Percentiles rank a stretch among this genome's conserved stretches.
Evolutionary conservation across 2,113 vertebrate species (phyloP).

Genomic region (Apaloderma vittatum): DNA sequence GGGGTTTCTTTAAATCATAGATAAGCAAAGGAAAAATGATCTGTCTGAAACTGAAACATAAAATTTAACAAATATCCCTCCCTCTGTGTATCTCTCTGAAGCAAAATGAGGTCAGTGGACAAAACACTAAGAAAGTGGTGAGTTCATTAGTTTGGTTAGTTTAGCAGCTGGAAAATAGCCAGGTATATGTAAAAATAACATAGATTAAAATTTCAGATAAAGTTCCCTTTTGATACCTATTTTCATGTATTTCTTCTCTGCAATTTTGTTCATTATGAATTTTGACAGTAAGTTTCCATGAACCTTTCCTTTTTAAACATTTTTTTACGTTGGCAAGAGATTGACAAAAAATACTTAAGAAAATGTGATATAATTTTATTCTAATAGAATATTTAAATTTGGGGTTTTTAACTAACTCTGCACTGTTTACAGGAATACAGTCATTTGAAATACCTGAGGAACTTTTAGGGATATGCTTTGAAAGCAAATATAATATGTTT

Average conservation of each 20-base stretch:
- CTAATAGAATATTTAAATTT: not conserved
- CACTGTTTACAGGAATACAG: not conserved
- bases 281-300: not conserved
- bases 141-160: not conserved
- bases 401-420: not conserved
- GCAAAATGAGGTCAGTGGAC: not conserved
- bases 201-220: not conserved
- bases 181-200: not conserved
- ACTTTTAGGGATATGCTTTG: not conserved
- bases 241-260: not conserved
- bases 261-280: not conserved
- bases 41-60: not conserved
- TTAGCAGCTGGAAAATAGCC: not conserved
- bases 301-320: not conserved
- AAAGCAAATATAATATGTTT: not conserved
- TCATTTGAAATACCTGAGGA: not conserved
- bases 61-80: not conserved
- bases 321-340: not conserved
- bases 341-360: not conserved
- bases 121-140: not conserved
- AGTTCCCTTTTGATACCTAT: not conserved
- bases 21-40: not conserved
- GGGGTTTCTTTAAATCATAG: not conserved
- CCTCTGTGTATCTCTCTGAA: not conserved
- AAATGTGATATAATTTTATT: not conserved